Evolutionary conservation across 2,797 vertebrate genomes (phyloP).

Genomic region (Hyperoplus lanceolatus): DNA sequence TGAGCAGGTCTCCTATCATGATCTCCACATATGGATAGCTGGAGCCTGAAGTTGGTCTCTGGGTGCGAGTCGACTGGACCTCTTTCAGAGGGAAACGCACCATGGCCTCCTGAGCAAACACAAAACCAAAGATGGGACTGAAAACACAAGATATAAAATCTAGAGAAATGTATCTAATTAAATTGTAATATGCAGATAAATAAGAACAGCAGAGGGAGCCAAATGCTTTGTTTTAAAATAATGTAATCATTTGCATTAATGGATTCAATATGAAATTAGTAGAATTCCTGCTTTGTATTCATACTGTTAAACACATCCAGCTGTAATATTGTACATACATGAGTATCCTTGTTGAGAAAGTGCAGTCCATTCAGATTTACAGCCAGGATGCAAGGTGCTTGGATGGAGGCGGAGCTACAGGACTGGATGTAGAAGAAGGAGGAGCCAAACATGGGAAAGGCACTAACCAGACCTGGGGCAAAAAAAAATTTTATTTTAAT

Average conservation of each 20-base stretch:
- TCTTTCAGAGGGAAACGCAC: constrained; percentile 93
- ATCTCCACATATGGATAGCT: constrained; percentile 97
- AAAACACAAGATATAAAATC: not conserved
- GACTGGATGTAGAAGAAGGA: constrained; percentile 99
- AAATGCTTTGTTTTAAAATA: constrained; percentile 15
- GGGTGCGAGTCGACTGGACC: constrained; percentile 94
- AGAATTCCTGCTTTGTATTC: not conserved
- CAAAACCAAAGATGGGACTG: not conserved
- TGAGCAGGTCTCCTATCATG: constrained; percentile 90
- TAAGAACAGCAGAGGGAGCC: constrained; percentile 58
- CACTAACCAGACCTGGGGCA: constrained; percentile 92
- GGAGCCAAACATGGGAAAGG: constrained; percentile 95
- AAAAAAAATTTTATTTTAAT: constrained; percentile 16
- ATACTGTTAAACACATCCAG: not conserved
- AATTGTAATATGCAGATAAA: no score
- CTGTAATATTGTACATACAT: constrained; percentile 82
- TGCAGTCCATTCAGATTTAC: constrained; percentile 96
- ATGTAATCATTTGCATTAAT: not conserved
- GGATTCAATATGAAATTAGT: not conserved
- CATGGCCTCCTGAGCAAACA: constrained; percentile 86
- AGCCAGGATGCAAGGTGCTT: constrained; percentile 93
- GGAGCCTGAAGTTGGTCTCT: constrained; percentile 90
- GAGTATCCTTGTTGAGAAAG: constrained; percentile 94
- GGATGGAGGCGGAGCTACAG: constrained; percentile 89
- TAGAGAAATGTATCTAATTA: not conserved